Evolutionary conservation across 2,888 invertebrate genomes (phyloP).

Genomic region (Raillietiella orientalis): DNA sequence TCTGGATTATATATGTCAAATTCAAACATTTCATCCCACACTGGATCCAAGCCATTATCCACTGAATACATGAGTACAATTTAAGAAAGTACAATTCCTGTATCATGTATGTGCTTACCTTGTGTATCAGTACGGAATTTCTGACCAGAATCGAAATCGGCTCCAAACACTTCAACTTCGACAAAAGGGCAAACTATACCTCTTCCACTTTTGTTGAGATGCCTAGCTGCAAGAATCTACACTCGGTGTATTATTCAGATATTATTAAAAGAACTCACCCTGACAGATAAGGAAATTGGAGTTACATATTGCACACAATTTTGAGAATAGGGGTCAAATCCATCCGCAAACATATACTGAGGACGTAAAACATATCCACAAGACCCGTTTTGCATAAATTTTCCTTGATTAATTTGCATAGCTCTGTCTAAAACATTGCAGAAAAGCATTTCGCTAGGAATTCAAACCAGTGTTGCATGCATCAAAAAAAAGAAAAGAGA

Average conservation of each 20-base stretch:
- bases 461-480: background rate
- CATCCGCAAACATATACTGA: conserved; percentile 45
- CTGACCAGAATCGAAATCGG: conserved; percentile 48
- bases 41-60: conserved; percentile 77
- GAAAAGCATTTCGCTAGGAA: conserved; percentile 2
- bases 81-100: conserved; percentile 3
- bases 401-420: conserved; percentile 84
- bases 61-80: conserved; percentile 17
- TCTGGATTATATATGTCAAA: conserved; percentile 49
- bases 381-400: conserved; percentile 63
- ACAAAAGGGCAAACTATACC: conserved; percentile 68
- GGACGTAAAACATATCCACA: conserved; percentile 82
- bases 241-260: conserved; percentile 3
- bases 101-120: conserved; percentile 22
- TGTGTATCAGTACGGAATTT: conserved; percentile 57
- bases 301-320: conserved; percentile 21
- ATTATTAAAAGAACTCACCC: conserved; percentile 12
- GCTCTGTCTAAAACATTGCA: conserved; percentile 27
- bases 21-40: conserved; percentile 61
- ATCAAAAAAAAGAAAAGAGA: conserved; percentile 2
- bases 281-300: conserved; percentile 28
- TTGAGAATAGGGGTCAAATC: conserved; percentile 41
- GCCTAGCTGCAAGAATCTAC: conserved; percentile 51
- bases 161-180: conserved; percentile 61
- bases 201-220: conserved; percentile 37